Evolutionary conservation across 2,888 invertebrate species (phyloP).

Genomic region (Aplocera efformata): DNA sequence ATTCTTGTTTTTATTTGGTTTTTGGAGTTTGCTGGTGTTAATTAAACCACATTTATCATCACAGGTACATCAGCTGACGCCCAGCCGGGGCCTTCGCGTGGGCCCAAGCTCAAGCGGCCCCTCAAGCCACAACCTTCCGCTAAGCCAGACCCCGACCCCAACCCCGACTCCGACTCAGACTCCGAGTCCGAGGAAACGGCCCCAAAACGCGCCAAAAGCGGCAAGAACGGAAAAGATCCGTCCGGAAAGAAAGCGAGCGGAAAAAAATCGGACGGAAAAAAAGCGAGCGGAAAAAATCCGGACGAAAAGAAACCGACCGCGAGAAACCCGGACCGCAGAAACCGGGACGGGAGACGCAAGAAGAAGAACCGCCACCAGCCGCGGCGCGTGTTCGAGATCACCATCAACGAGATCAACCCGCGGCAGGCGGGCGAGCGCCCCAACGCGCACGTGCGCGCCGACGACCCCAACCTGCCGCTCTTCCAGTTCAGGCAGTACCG

Average conservation of each 20-base stretch:
- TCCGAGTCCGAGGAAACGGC: conserved; percentile 1
- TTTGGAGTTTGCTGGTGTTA: too few species aligned
- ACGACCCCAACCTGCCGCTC: not conserved
- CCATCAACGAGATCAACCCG: conserved; percentile 1
- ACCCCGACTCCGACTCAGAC: not conserved
- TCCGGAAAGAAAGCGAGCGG: too few species aligned
- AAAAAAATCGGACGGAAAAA: too few species aligned
- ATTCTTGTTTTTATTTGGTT: too few species aligned
- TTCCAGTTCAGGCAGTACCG: conserved; percentile 5
- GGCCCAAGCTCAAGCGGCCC: not conserved
- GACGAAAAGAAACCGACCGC: too few species aligned
- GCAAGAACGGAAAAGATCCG: not conserved
- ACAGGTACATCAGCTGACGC: conserved; percentile 5
- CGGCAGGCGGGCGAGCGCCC: not conserved
- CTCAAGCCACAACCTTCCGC: not conserved
- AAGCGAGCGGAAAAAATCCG: not conserved
- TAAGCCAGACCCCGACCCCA: not conserved
- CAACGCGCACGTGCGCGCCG: not conserved
- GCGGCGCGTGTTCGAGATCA: conserved; percentile 1
- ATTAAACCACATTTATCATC: too few species aligned
- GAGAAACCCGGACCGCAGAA: too few species aligned
- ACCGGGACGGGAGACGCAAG: not conserved
- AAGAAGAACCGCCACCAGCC: not conserved
- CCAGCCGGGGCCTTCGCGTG: not conserved
- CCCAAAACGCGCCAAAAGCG: not conserved